A percentile compares a stretch with the other conserved stretches of the same genome.
Evolutionary conservation across 2,888 invertebrate genomes (phyloP).

Genomic region (Diachrysia chrysitis): DNA sequence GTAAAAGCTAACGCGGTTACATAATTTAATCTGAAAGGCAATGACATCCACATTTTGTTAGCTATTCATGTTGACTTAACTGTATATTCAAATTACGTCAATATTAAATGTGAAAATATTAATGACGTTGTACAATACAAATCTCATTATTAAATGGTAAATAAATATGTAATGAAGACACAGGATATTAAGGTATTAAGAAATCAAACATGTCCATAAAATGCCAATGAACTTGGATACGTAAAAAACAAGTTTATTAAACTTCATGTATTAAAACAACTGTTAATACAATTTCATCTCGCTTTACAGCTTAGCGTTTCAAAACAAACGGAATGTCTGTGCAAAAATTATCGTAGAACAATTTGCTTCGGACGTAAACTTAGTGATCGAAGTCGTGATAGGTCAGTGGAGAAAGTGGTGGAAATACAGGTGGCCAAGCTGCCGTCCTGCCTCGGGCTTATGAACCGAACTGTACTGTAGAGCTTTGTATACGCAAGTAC

Average conservation of each 20-base stretch:
- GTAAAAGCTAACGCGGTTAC: conserved; percentile 38
- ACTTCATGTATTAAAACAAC: conserved; percentile 6
- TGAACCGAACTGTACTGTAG: conserved; percentile 25
- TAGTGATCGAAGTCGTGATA: conserved; percentile 75
- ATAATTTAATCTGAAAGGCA: conserved; percentile 39
- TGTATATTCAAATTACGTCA: conserved; percentile 16
- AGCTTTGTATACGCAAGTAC: conserved; percentile 20
- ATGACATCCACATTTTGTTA: conserved; percentile 29
- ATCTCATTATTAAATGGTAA: neutral
- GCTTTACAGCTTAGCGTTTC: conserved; percentile 7
- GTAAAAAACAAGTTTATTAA: conserved; percentile 2
- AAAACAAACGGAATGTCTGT: conserved; percentile 42
- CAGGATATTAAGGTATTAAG: neutral
- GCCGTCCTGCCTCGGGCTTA: conserved; percentile 51
- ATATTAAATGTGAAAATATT: conserved; percentile 19
- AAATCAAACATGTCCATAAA: conserved; percentile 5
- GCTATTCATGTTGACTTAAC: conserved; percentile 9
- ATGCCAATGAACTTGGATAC: conserved; percentile 2
- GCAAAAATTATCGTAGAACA: conserved; percentile 54
- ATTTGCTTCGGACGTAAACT: conserved; percentile 60
- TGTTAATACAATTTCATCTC: conserved; percentile 8
- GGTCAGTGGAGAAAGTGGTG: conserved; percentile 79
- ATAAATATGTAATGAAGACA: neutral
- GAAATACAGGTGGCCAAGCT: conserved; percentile 46
- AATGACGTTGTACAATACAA: neutral